Evolutionary conservation across 2,888 invertebrate genomes (phyloP), one percentile per base, ranked within the genome.

Genomic region (Opisthograptis luteolata): DNA sequence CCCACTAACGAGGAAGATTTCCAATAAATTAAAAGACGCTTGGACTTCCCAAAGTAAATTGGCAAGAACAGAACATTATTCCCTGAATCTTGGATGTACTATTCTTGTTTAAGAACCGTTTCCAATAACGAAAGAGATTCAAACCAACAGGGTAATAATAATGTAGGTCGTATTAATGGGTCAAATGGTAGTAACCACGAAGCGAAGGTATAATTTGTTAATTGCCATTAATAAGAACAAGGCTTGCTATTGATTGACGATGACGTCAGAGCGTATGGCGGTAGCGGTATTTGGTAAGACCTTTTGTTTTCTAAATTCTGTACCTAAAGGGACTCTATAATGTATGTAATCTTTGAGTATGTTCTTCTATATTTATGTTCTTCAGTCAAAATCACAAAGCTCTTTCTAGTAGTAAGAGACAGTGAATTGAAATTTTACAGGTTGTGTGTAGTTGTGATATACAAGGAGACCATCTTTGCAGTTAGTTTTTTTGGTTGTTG

Each of bases 161-260:
- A 58, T 53, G 36, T 54, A 31, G 58, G 55, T 43, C 53, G 49
- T 22, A 42, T 34, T 45, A 47, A 51, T 12, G 39, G 54, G 53
- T 61, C 55, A 58, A 63, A 54, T 39, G 39, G 54, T 60, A 60
- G 68, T 60, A 64, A n/a, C n/a, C n/a, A n/a, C n/a, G n/a, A n/a
- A n/a, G n/a, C 59, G 55, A 58, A 69, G 66, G 66, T 64, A 64
- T 61, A 62, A 59, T 64, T 58, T 51, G 70, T 62, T 76, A 74
- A 77, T 75, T 73, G 69, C 57, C 61, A 65, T 62, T 70, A 75
- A 76, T 65, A 63, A 69, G 62, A 58, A 56, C 64, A 56, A 65
- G 64, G 63, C 59, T 66, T 58, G 67, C 58, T 57, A 60, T 64
- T 66, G 64, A 68, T 68, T 71, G 65, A 35, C 22, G 45, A 56